Conservation (phyloP, 1,140 invertebrate genomes). For the Lineus longissimus region DNA sequence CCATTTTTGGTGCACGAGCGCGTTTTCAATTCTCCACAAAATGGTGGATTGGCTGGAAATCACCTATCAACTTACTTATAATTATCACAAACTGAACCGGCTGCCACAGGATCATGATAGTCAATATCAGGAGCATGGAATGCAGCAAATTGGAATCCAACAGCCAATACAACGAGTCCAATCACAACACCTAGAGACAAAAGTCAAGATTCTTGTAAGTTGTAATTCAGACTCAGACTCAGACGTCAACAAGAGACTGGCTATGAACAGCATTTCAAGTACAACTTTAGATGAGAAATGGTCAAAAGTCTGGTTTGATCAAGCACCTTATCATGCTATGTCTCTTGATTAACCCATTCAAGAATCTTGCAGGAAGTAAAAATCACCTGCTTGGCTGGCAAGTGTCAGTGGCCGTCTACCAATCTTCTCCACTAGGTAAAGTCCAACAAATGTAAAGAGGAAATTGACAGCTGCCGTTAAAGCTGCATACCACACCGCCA, state of each 20-base stretch:
- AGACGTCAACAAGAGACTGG: too few species aligned
- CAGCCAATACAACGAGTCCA: conserved; percentile 53
- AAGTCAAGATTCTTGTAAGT: not conserved
- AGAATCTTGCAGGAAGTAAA: too few species aligned
- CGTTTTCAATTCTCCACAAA: too few species aligned
- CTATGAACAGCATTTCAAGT: too few species aligned
- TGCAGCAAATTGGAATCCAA: conserved; percentile 57
- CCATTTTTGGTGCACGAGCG: too few species aligned
- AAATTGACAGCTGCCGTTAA: conserved; percentile 60
- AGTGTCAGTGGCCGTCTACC: conserved; percentile 59
- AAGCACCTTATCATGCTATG: too few species aligned
- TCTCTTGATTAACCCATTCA: too few species aligned
- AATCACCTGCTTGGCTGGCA: conserved; percentile 54
- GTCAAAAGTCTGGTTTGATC: too few species aligned
- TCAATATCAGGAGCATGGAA: conserved; percentile 51
- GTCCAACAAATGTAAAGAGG: conserved; percentile 61
- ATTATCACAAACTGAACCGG: not conserved
- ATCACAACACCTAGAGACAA: conserved; percentile 51
- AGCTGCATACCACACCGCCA: conserved; percentile 63
- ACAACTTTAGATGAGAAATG: too few species aligned
- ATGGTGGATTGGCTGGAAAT: too few species aligned
- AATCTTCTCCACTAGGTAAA: conserved; percentile 61
- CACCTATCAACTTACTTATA: not conserved
- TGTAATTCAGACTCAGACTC: too few species aligned
- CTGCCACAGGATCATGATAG: conserved; percentile 17